Evolutionary conservation across 2,113 vertebrate species (phyloP), one percentile per base, ranked within the genome.

Genomic region (Laticauda colubrina): DNA sequence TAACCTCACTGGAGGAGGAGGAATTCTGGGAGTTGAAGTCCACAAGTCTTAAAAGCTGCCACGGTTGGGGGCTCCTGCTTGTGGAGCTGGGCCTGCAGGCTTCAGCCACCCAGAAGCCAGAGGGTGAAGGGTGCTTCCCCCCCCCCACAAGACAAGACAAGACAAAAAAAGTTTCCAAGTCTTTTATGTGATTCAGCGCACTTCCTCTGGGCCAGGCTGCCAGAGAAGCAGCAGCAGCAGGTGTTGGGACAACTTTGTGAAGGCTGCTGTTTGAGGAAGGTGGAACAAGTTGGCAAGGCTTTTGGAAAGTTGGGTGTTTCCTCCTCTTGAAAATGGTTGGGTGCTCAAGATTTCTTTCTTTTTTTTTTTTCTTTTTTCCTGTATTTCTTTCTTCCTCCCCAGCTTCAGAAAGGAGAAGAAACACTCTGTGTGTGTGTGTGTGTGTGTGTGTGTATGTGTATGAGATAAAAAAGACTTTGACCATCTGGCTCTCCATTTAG

Each of bases 181-280:
- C 23, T 61, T 26, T 15, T 3, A 0, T 2, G n/a, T 7, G 69
- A 8, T 20, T 81, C n/a, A 7, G 15, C n/a, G 2, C 1, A 75
- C 6, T 75, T 18, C 64, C 29, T 64, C 59, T 1, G 12, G 5
- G 64, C 12, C 29, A n/a, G 61, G 61, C 61, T 69, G 64, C 29
- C 4, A 2, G 15, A 69, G 64, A 11, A 55, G 59, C 0, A 61
- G 24, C 5, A 0, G 57, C 0, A 4, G 15, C 15, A 39, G 69
- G 69, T 75, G 61, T 14, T 2, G 48, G 15, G 69, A 75, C n/a
- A 39, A 7, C n/a, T 6, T 6, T 39, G 69, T 15, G 69, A 75
- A 39, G n/a, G 64, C n/a, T 1, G 64, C 64, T 75, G 0, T 75
- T 75, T 75, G 29, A n/a, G n/a, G 5, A 18, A n/a, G n/a, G n/a